Evolutionary conservation across 2,888 invertebrate genomes (phyloP).

Genomic region (Imbricaverruca yamaguchii): DNA sequence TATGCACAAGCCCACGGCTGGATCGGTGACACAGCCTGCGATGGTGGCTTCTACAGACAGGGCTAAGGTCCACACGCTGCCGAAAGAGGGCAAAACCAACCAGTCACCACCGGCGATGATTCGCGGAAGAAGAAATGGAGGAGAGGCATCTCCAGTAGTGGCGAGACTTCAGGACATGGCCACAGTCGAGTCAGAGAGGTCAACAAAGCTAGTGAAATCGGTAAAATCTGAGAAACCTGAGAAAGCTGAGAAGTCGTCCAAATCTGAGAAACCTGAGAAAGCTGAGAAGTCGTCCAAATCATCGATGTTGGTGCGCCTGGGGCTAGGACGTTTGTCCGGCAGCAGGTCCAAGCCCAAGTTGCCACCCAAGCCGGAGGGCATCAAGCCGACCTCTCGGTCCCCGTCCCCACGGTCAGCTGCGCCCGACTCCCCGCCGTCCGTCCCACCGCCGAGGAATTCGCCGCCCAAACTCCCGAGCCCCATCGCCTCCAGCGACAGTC

Average conservation of each 20-base stretch:
- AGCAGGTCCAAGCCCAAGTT: conserved; percentile 26
- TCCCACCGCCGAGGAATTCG: background rate
- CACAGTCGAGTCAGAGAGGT: too few relatives aligned
- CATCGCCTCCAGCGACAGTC: background rate
- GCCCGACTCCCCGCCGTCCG: background rate
- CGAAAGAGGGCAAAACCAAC: too few relatives aligned
- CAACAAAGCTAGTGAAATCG: too few relatives aligned
- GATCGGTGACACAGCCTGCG: too few relatives aligned
- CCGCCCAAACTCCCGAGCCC: background rate
- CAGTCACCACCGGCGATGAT: too few relatives aligned
- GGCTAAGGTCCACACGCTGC: too few relatives aligned
- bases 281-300: conserved; percentile 23
- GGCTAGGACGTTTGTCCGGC: conserved; percentile 28
- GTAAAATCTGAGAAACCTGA: background rate
- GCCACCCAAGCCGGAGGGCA: conserved; percentile 26
- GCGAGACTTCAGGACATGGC: background rate
- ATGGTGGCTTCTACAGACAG: too few relatives aligned
- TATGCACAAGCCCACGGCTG: too few relatives aligned
- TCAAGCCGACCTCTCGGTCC: background rate
- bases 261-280: background rate
- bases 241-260: background rate
- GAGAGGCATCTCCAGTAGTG: background rate
- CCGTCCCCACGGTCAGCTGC: background rate
- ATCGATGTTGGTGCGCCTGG: conserved; percentile 24
- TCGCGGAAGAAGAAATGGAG: background rate